Conservation (phyloP, 2,888 invertebrate species). For the Noctua janthina region DNA sequence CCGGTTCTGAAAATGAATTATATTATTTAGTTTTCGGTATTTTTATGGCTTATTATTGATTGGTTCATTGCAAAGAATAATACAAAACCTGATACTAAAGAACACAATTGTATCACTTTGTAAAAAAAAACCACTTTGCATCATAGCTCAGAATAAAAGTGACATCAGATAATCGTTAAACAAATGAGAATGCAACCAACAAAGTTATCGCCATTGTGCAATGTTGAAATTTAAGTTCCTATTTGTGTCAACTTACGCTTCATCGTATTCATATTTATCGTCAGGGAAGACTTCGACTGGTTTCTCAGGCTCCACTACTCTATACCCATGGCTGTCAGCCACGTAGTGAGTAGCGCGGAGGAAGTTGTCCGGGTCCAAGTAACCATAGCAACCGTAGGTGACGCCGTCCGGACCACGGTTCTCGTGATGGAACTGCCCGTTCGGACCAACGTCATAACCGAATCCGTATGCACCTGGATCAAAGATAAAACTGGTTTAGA, state of each 20-base stretch:
- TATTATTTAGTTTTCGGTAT: neutral
- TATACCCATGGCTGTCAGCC: constrained; percentile 94
- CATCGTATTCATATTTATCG: constrained; percentile 84
- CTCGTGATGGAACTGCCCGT: constrained; percentile 95
- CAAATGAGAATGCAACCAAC: constrained; percentile 5
- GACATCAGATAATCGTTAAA: constrained; percentile 22
- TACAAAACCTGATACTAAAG: neutral
- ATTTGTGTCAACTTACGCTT: constrained; percentile 77
- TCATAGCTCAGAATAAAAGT: constrained; percentile 6
- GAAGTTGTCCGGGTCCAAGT: constrained; percentile 92
- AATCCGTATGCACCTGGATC: constrained; percentile 93
- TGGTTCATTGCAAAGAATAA: neutral
- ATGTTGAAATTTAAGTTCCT: neutral
- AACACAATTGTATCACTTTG: neutral
- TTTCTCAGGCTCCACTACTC: constrained; percentile 93
- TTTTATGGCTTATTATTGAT: neutral
- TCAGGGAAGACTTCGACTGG: constrained; percentile 92
- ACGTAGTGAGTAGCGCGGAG: constrained; percentile 94
- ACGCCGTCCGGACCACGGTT: constrained; percentile 94
- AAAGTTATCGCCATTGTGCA: constrained; percentile 5
- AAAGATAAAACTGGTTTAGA: constrained; percentile 44
- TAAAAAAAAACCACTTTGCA: neutral
- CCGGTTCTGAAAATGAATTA: constrained; percentile 68
- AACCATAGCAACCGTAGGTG: constrained; percentile 95
- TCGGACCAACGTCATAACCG: constrained; percentile 94